Evolutionary conservation across 2,113 vertebrate species (phyloP).

Genomic region (Balaeniceps rex): DNA sequence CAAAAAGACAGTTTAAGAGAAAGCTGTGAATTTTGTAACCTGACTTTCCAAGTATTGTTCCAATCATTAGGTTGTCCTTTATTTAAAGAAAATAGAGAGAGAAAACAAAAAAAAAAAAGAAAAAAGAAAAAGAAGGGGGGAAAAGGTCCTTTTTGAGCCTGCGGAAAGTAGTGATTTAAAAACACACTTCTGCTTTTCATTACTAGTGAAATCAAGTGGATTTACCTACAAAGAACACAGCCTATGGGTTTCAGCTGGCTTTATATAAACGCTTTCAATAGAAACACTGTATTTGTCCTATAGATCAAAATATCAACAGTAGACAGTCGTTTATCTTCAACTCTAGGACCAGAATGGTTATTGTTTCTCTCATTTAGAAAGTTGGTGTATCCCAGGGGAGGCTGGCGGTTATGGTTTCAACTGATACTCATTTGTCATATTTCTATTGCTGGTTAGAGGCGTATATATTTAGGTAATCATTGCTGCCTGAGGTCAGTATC

Average conservation of each 20-base stretch:
- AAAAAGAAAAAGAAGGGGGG: background rate
- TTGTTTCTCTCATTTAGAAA: conserved; percentile 48
- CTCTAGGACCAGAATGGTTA: background rate
- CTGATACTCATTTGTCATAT: conserved; percentile 44
- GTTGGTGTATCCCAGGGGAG: background rate
- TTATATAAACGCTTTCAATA: background rate
- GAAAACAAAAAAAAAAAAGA: too few relatives aligned
- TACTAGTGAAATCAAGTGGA: background rate
- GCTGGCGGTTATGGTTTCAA: background rate
- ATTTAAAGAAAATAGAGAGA: background rate
- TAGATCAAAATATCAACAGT: conserved; percentile 41
- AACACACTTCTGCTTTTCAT: background rate
- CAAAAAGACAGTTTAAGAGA: background rate
- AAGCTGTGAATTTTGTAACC: background rate
- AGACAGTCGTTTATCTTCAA: conserved; percentile 29
- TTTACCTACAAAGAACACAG: background rate
- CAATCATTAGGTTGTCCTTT: background rate
- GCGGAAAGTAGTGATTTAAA: background rate
- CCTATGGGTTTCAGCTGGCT: background rate
- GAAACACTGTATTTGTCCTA: conserved; percentile 7
- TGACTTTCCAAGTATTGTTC: background rate
- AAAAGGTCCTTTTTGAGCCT: background rate
- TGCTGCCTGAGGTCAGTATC: background rate
- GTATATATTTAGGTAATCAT: conserved; percentile 15
- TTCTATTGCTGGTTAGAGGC: conserved; percentile 1